phyloP scores from a whole-genome alignment of 2,797 vertebrate genomes.

The Platyrinchus mystaceus region DNA sequence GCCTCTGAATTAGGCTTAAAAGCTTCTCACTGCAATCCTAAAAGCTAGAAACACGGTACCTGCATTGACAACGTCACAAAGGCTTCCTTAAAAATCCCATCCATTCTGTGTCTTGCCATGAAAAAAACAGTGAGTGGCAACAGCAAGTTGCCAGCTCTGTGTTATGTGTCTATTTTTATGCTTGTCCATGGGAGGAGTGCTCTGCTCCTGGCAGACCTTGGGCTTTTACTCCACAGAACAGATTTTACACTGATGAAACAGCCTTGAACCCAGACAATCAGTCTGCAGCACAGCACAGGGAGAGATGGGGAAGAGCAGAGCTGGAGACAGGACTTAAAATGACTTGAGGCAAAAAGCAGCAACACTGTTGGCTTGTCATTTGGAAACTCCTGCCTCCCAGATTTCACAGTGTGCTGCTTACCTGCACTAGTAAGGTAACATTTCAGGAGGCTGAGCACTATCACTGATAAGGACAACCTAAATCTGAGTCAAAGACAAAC shows the following conservation, averaged over 20 bases:
- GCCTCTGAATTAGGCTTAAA: background rate
- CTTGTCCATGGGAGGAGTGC: background rate
- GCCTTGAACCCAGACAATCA: background rate
- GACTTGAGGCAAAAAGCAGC: background rate
- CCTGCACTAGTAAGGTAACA: background rate
- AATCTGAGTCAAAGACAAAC: background rate
- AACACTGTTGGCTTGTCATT: background rate
- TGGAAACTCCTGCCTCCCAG: background rate
- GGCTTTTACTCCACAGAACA: background rate
- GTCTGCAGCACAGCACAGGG: background rate
- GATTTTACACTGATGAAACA: background rate
- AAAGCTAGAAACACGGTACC: background rate
- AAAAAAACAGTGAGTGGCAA: background rate
- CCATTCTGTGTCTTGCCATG: background rate
- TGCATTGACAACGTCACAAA: background rate
- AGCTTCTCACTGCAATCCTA: background rate
- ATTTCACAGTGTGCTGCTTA: background rate
- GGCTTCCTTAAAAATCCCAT: background rate
- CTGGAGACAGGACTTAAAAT: background rate
- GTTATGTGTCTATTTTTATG: background rate
- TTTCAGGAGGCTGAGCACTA: accelerated
- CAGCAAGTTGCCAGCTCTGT: background rate
- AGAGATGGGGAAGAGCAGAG: background rate
- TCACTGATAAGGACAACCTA: background rate
- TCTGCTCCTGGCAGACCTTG: background rate